phyloP scores from a whole-genome alignment of 2,888 invertebrate genomes.

The Hirtodrosophila histrioides region DNA sequence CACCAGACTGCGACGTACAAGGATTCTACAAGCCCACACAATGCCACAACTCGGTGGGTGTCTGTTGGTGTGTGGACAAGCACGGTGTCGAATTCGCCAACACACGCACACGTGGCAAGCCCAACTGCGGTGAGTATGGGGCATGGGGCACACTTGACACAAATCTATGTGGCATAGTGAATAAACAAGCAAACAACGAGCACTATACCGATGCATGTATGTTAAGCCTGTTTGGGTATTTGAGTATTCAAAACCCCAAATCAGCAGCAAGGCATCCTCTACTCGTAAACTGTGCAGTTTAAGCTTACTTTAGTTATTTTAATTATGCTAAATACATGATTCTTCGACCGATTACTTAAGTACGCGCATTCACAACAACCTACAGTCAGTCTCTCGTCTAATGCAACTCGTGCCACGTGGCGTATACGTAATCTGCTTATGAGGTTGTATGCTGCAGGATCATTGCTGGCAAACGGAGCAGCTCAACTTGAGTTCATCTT shows the following conservation, averaged over 20 bases:
- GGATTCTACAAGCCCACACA: conserved; percentile 94
- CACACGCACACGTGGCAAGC: conserved; percentile 92
- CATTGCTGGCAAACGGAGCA: neutral
- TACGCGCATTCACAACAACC: conserved; percentile 7
- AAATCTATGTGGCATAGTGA: neutral
- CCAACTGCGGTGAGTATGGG: conserved; percentile 89
- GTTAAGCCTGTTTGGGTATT: neutral
- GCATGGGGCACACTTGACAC: conserved; percentile 12
- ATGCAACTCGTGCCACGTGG: conserved; percentile 6
- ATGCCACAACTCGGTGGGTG: conserved; percentile 93
- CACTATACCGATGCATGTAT: neutral
- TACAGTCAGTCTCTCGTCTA: neutral
- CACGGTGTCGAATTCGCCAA: conserved; percentile 95
- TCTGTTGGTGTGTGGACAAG: conserved; percentile 97
- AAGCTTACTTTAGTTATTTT: conserved; percentile 1
- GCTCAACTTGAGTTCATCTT: neutral
- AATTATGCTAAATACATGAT: neutral
- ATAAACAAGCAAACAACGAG: neutral
- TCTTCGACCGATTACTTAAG: conserved; percentile 1
- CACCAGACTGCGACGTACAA: conserved; percentile 93
- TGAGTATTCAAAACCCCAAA: neutral
- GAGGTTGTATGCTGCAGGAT: neutral
- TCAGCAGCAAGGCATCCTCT: neutral
- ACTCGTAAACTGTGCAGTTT: neutral
- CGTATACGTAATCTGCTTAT: conserved; percentile 54